These are phyloP conservation scores for Eospalax fontanierii DNA, from an alignment of 2,797 vertebrate species.

Conservation along the genomic window DNA sequence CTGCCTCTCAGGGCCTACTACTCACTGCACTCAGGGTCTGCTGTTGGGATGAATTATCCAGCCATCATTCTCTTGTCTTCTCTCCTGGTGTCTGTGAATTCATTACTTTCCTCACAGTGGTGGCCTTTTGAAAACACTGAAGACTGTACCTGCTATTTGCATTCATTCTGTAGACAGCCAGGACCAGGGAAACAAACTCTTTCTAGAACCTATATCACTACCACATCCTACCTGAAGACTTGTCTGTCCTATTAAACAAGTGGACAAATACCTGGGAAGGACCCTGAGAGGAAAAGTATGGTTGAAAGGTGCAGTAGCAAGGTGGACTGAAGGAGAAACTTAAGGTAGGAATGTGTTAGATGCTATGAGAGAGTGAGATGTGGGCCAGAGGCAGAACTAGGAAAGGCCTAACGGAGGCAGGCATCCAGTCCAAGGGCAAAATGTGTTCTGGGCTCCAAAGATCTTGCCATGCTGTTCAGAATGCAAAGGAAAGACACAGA, in stretches of 20 bases:
- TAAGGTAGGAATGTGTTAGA: not conserved
- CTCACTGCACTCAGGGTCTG: not conserved
- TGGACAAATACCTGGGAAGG: not conserved
- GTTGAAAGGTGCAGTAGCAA: not conserved
- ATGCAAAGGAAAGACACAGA: not conserved
- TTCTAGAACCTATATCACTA: not conserved
- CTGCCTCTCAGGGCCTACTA: not conserved
- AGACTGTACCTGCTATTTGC: not conserved
- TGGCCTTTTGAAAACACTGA: not conserved
- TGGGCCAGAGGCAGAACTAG: not conserved
- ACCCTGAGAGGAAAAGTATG: not conserved
- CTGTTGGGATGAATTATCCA: not conserved
- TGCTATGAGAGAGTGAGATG: not conserved
- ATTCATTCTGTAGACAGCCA: not conserved
- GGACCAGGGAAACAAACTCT: not conserved
- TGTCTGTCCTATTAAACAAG: not conserved
- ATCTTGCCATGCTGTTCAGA: not conserved
- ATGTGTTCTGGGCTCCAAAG: not conserved
- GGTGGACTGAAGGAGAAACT: not conserved
- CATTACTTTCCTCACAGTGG: not conserved
- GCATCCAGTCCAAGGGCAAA: not conserved
- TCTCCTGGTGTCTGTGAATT: not conserved
- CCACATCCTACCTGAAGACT: not conserved
- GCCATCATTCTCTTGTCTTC: not conserved
- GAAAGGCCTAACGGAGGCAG: too few species aligned